phyloP scores from a whole-genome alignment of 2,888 invertebrate species.

The Alsophila aescularia region DNA sequence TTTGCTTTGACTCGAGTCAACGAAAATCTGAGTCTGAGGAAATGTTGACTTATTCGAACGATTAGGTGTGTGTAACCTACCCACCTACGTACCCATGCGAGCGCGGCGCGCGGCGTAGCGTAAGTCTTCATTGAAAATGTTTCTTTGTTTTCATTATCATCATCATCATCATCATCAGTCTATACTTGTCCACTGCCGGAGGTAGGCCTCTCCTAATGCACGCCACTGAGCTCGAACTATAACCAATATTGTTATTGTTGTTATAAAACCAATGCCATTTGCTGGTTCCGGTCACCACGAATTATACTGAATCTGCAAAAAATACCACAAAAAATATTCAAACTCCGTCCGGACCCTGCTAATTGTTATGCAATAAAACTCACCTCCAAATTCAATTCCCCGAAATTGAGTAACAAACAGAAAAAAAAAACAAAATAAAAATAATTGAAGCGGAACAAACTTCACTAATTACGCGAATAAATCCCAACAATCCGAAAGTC shows the following conservation, averaged over 20 bases:
- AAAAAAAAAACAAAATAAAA: constrained; percentile 75
- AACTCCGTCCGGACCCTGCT: constrained; percentile 50
- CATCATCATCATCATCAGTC: too few species aligned
- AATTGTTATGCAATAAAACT: constrained; percentile 59
- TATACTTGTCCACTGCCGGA: too few species aligned
- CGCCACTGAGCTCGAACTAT: too few species aligned
- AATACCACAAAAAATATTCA: constrained; percentile 36
- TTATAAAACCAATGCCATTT: neutral
- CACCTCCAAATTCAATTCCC: constrained; percentile 67
- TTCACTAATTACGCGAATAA: constrained; percentile 84
- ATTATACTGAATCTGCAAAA: constrained; percentile 9
- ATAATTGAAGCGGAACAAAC: constrained; percentile 78
- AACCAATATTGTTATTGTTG: too few species aligned
- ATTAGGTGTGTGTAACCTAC: too few species aligned
- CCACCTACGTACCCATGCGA: too few species aligned
- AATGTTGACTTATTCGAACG: too few species aligned
- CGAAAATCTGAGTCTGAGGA: too few species aligned
- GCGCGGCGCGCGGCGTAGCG: too few species aligned
- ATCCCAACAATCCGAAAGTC: constrained; percentile 76
- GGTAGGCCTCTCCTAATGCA: too few species aligned
- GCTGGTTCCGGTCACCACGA: constrained; percentile 9
- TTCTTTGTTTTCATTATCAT: too few species aligned
- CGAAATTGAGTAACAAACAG: constrained; percentile 66
- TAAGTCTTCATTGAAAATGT: too few species aligned
- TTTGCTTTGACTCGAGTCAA: neutral